These are phyloP conservation scores for Thaleichthys pacificus DNA, from an alignment of 2,797 vertebrate species.

Conservation along the genomic window DNA sequence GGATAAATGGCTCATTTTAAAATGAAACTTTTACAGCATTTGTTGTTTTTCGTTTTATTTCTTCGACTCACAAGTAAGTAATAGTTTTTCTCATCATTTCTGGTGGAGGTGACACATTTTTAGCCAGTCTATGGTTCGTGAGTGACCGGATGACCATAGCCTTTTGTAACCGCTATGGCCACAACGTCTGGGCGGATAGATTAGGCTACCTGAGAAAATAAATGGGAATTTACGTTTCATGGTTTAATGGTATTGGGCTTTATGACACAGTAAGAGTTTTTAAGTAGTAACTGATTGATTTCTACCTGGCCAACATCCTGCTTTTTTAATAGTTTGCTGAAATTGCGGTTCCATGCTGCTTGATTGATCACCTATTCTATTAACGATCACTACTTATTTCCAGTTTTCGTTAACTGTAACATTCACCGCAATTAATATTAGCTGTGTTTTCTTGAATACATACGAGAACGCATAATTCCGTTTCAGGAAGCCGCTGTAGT, in stretches of 20 bases:
- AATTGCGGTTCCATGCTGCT: too few relatives aligned
- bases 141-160: slow-evolving; percentile 6
- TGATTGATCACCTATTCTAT: not conserved
- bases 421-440: too few relatives aligned
- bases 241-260: not conserved
- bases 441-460: too few relatives aligned
- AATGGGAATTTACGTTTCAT: not conserved
- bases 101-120: not conserved
- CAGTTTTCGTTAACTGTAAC: not conserved
- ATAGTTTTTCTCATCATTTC: not conserved
- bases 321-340: not conserved
- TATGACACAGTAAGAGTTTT: not conserved
- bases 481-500: too few relatives aligned
- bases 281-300: not conserved
- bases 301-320: not conserved
- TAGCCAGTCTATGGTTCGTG: not conserved
- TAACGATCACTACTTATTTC: not conserved
- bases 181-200: not conserved
- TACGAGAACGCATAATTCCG: too few relatives aligned
- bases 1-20: slow-evolving; percentile 75
- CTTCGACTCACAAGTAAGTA: slow-evolving; percentile 73
- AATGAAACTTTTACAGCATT: slow-evolving; percentile 61
- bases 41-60: slow-evolving; percentile 63
- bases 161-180: not conserved
- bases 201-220: too few relatives aligned